These are phyloP conservation scores for Melanostigma gelatinosum DNA, from an alignment of 2,113 vertebrate species.

Conservation along the genomic window DNA sequence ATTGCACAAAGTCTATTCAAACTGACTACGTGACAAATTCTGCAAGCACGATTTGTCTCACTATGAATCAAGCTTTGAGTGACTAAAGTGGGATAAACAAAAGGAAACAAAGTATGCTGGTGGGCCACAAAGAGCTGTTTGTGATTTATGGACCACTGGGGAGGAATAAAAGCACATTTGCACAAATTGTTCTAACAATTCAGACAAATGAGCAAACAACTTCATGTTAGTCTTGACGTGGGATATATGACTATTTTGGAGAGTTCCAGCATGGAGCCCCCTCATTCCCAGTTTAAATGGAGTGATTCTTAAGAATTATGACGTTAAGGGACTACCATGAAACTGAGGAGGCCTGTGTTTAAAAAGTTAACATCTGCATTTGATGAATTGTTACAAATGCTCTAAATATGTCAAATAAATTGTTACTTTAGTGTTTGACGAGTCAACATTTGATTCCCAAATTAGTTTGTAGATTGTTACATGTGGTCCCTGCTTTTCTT, in stretches of 20 bases:
- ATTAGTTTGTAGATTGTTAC: conserved; percentile 61
- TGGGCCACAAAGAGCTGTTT: conserved; percentile 68
- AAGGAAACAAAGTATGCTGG: conserved; percentile 62
- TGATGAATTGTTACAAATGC: conserved; percentile 68
- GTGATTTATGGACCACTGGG: conserved; percentile 75
- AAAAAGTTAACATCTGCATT: conserved; percentile 68
- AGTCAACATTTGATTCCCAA: conserved; percentile 56
- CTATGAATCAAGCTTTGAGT: conserved; percentile 70
- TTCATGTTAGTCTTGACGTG: conserved; percentile 71
- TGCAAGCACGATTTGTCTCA: conserved; percentile 56
- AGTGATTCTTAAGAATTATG: conserved; percentile 72
- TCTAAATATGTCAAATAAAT: conserved; percentile 64
- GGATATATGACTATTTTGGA: conserved; percentile 66
- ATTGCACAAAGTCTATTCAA: conserved; percentile 43
- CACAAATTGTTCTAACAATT: conserved; percentile 77
- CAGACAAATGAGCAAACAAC: conserved; percentile 77
- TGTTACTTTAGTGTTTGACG: conserved; percentile 52
- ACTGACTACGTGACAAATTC: conserved; percentile 59
- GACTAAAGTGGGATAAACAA: conserved; percentile 66
- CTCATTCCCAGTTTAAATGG: conserved; percentile 68
- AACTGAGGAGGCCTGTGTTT: conserved; percentile 66
- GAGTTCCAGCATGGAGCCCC: conserved; percentile 51
- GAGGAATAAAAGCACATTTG: conserved; percentile 77
- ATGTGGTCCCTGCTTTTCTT: conserved; percentile 12
- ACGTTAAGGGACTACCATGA: conserved; percentile 57